Percentiles rank a stretch among this genome's conserved stretches.
phyloP scores from a whole-genome alignment of 2,113 vertebrate species.

The Mustela nigripes region DNA sequence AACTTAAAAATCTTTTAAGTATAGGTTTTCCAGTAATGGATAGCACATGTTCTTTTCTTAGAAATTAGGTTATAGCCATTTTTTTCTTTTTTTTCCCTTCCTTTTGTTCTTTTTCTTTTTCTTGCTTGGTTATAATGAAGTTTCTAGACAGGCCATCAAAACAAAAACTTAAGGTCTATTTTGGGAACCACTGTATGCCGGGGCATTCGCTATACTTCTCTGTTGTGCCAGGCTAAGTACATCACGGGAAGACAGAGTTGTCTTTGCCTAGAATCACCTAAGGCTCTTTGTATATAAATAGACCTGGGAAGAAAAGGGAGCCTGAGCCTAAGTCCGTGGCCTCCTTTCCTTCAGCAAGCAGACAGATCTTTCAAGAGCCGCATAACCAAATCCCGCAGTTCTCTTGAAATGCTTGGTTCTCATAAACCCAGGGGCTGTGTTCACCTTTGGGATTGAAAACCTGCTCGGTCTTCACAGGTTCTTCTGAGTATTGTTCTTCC shows the following conservation, averaged over 20 bases:
- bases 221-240: neutral
- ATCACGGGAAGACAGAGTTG: neutral
- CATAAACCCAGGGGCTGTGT: neutral
- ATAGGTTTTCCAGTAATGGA: constrained; percentile 46
- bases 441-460: neutral
- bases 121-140: constrained; percentile 3
- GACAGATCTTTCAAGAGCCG: accelerated
- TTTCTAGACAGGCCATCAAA: constrained; percentile 47
- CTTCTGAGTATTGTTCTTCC: neutral
- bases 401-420: neutral
- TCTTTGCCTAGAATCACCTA: neutral
- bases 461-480: neutral
- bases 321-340: neutral
- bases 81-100: neutral
- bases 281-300: neutral
- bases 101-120: neutral
- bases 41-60: constrained; percentile 52
- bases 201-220: neutral
- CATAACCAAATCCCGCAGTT: neutral
- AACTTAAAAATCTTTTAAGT: constrained; percentile 34
- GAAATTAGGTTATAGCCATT: neutral
- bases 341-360: neutral
- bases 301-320: neutral
- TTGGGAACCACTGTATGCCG: neutral
- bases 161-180: neutral